phyloP scores from a whole-genome alignment of 2,113 vertebrate species.

The Poecile atricapillus region DNA sequence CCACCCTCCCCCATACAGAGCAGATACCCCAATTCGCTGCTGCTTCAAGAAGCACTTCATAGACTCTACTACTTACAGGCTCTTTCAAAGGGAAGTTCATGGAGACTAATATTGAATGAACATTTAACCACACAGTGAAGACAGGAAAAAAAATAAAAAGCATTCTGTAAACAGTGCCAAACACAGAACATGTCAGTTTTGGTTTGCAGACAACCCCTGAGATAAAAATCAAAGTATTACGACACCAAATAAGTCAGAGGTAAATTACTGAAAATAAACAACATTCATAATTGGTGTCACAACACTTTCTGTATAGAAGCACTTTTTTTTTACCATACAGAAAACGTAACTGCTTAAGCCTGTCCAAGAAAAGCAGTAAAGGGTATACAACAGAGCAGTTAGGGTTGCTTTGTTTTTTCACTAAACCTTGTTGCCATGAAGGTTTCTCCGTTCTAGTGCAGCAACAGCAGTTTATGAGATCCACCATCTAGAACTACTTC shows the following conservation, averaged over 20 bases:
- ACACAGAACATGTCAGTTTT: constrained; percentile 74
- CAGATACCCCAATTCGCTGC: constrained; percentile 71
- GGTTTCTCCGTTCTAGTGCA: constrained; percentile 24
- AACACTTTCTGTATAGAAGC: constrained; percentile 70
- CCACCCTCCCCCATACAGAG: constrained; percentile 53
- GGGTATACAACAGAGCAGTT: constrained; percentile 21
- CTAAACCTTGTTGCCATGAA: constrained; percentile 19
- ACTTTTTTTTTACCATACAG: constrained; percentile 57
- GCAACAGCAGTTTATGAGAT: constrained; percentile 40
- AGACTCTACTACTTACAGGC: constrained; percentile 70
- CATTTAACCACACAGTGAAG: constrained; percentile 39
- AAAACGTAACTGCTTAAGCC: constrained; percentile 56
- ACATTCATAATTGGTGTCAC: constrained; percentile 71
- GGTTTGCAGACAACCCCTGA: constrained; percentile 78
- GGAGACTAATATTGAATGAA: constrained; percentile 69
- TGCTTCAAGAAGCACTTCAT: constrained; percentile 79
- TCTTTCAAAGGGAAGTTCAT: constrained; percentile 75
- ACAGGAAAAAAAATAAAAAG: constrained; percentile 63
- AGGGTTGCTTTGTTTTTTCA: constrained; percentile 56
- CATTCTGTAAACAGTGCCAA: constrained; percentile 62
- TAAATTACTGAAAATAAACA: constrained; percentile 70
- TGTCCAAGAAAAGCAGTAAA: constrained; percentile 30
- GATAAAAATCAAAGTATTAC: constrained; percentile 76
- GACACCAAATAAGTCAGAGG: constrained; percentile 75
- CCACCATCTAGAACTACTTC: background rate